Conservation (phyloP, 1,140 invertebrate species). For the Brachionus sp. region DNA sequence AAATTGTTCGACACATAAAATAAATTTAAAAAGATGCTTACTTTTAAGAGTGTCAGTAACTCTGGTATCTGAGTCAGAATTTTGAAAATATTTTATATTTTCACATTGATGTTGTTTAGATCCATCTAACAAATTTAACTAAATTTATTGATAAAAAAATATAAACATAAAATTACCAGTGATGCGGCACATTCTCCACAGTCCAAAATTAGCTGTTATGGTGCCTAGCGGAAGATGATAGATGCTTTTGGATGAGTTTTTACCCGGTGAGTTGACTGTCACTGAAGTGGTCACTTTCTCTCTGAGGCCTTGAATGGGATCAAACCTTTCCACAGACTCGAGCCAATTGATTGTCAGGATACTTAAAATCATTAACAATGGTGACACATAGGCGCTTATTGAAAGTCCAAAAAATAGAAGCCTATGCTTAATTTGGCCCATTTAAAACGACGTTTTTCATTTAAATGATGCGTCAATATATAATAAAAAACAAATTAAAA, state of each 20-base stretch:
- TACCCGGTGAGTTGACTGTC: background rate
- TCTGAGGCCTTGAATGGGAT: background rate
- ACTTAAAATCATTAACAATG: conserved; percentile 6
- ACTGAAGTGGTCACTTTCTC: background rate
- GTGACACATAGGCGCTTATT: conserved; percentile 24
- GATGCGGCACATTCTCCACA: conserved; percentile 8
- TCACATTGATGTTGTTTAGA: background rate
- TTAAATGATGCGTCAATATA: background rate
- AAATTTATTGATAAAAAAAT: background rate
- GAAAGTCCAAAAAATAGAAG: conserved; percentile 18
- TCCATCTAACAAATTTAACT: conserved; percentile 3
- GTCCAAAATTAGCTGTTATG: background rate
- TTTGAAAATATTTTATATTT: conserved; percentile 32
- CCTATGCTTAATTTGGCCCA: conserved; percentile 28
- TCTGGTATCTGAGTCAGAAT: background rate
- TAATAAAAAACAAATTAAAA: background rate
- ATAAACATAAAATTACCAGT: background rate
- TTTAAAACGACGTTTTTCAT: background rate
- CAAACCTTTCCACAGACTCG: background rate
- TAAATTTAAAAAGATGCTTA: background rate
- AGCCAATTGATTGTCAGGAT: conserved; percentile 9
- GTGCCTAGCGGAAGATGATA: background rate
- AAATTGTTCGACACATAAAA: too few relatives aligned
- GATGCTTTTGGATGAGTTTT: background rate
- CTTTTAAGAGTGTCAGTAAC: conserved; percentile 30